Conservation (phyloP, 2,113 vertebrate genomes). For the Danionella cerebrum region DNA sequence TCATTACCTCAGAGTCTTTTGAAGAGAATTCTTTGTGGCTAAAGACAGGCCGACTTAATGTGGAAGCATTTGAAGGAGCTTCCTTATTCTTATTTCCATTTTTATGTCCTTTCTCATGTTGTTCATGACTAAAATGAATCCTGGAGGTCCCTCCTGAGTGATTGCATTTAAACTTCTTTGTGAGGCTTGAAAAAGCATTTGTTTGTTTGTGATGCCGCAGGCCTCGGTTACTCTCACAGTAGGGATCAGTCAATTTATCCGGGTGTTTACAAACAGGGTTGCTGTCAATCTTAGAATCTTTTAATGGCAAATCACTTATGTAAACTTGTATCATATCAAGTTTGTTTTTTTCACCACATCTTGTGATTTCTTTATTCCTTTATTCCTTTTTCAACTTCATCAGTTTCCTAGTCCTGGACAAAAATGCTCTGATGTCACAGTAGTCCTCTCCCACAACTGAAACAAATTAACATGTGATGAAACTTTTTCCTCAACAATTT, state of each 20-base stretch:
- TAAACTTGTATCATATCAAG: conserved; percentile 7
- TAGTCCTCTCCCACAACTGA: conserved; percentile 67
- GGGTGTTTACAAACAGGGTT: conserved; percentile 55
- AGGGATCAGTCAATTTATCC: conserved; percentile 75
- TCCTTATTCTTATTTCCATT: conserved; percentile 57
- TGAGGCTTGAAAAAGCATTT: conserved; percentile 62
- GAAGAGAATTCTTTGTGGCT: conserved; percentile 2
- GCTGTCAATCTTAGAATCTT: conserved; percentile 36
- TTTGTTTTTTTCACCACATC: conserved; percentile 18
- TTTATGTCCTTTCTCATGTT: conserved; percentile 74
- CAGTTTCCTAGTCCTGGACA: conserved; percentile 48
- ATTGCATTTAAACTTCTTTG: conserved; percentile 67
- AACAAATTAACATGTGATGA: conserved; percentile 23
- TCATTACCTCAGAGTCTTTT: neutral
- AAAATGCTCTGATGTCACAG: conserved; percentile 52
- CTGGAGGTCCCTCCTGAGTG: conserved; percentile 72
- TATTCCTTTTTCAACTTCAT: conserved; percentile 41
- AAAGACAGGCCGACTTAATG: neutral
- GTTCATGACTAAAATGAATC: conserved; percentile 69
- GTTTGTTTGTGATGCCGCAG: conserved; percentile 83
- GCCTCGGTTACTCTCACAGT: conserved; percentile 80
- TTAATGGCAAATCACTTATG: conserved; percentile 43
- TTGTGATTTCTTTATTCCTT: conserved; percentile 2
- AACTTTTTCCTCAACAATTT: neutral
- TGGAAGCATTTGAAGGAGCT: neutral